A percentile compares a stretch with the other conserved stretches of the same genome.
Conservation (phyloP, 2,888 invertebrate species). For the Lamproptera curius region DNA sequence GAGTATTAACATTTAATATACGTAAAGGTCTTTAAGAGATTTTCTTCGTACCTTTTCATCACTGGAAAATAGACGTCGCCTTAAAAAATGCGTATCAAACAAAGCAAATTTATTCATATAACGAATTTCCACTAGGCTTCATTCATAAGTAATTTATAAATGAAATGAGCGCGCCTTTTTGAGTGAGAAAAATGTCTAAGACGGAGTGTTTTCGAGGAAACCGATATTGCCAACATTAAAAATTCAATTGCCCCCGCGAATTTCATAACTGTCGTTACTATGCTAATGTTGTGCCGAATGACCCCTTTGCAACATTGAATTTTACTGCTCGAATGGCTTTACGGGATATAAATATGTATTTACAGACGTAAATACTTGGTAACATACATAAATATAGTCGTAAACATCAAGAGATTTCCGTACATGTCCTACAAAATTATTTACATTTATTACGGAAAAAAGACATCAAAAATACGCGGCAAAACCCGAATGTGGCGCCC, state of each 20-base stretch:
- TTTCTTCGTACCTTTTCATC: background rate
- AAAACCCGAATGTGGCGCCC: too few relatives aligned
- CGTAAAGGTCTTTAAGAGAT: background rate
- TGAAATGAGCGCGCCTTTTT: slow-evolving; percentile 5
- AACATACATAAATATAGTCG: too few relatives aligned
- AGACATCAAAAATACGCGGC: too few relatives aligned
- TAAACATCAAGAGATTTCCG: too few relatives aligned
- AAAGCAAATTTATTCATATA: slow-evolving; percentile 8
- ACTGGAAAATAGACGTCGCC: background rate
- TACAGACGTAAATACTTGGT: too few relatives aligned
- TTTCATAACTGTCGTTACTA: slow-evolving; percentile 18
- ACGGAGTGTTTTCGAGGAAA: slow-evolving; percentile 10
- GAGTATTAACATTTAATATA: too few relatives aligned
- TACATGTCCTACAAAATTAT: too few relatives aligned
- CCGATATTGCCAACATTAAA: slow-evolving; percentile 13
- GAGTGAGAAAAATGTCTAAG: slow-evolving; percentile 11
- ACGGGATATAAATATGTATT: too few relatives aligned
- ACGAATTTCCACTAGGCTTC: slow-evolving; percentile 5
- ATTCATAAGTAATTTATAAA: slow-evolving; percentile 10
- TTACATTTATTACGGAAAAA: too few relatives aligned
- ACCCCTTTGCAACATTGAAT: slow-evolving; percentile 4
- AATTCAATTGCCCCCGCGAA: slow-evolving; percentile 16
- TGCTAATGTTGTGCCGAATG: slow-evolving; percentile 13
- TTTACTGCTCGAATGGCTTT: slow-evolving; percentile 4
- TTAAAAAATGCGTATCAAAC: background rate